Percentiles rank a stretch among this genome's conserved stretches.
These are phyloP conservation scores for Enteromius argenteus DNA, from an alignment of 2,797 vertebrate genomes.

Conservation along the genomic window DNA sequence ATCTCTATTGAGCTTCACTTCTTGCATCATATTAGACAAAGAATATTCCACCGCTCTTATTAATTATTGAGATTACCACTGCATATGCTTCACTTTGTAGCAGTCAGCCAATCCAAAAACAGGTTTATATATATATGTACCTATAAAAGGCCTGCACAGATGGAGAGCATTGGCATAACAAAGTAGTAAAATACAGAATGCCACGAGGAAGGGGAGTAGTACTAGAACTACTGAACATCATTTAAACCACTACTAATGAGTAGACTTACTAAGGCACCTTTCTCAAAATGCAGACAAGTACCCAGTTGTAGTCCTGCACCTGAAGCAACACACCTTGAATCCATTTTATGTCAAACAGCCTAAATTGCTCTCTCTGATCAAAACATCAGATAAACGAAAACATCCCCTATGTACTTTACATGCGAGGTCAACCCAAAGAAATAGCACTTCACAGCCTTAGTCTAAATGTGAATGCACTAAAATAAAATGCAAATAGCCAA, in stretches of 20 bases:
- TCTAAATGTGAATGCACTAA: background rate
- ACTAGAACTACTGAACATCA: background rate
- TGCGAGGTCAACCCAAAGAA: background rate
- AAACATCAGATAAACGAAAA: background rate
- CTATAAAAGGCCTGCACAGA: conserved; percentile 6
- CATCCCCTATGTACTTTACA: background rate
- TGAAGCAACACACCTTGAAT: conserved; percentile 1
- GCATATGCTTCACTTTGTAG: conserved; percentile 25
- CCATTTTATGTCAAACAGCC: background rate
- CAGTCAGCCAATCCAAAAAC: conserved; percentile 17
- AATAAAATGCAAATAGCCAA: background rate
- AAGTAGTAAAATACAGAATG: conserved; percentile 7
- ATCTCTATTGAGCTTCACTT: conserved; percentile 21
- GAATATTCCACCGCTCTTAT: conserved; percentile 33
- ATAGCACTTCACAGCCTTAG: background rate
- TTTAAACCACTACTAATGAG: conserved; percentile 4
- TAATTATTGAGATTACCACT: conserved; percentile 49
- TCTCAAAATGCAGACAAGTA: conserved; percentile 18
- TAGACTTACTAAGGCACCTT: background rate
- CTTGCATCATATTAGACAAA: conserved; percentile 31
- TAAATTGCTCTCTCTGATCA: background rate
- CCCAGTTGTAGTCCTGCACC: background rate
- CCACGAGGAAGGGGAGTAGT: background rate
- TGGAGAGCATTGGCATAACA: conserved; percentile 18
- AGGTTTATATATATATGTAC: background rate